phyloP scores from a whole-genome alignment of 53 echinoderm and acorn worm species.

The Apostichopus leukothele region DNA sequence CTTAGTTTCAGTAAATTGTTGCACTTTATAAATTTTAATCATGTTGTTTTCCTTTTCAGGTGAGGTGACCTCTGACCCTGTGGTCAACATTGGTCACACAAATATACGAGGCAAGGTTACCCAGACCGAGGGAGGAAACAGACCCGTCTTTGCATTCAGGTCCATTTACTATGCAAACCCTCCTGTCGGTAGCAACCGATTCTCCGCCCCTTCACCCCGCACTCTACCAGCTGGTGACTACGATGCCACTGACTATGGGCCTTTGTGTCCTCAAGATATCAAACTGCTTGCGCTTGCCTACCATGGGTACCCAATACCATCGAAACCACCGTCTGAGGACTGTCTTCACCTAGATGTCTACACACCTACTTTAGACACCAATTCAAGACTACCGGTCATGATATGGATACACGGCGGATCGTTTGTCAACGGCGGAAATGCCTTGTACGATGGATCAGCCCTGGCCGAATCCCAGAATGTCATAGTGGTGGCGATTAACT shows the following conservation, averaged over 20 bases:
- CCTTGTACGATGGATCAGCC: slow-evolving; percentile 72
- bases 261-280: slow-evolving; percentile 73
- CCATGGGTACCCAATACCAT: slow-evolving; percentile 49
- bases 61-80: slow-evolving; percentile 31
- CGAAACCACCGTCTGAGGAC: slow-evolving; percentile 63
- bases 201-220: slow-evolving; percentile 65
- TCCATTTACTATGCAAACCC: slow-evolving; percentile 78
- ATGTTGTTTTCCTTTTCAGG: background rate
- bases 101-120: slow-evolving; percentile 53
- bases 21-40: too few relatives aligned
- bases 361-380: slow-evolving; percentile 64
- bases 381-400: slow-evolving; percentile 71
- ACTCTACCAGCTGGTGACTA: slow-evolving; percentile 54
- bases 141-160: slow-evolving; percentile 73
- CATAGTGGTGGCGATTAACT: slow-evolving; percentile 78
- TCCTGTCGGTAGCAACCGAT: slow-evolving; percentile 70
- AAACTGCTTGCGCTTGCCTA: slow-evolving; percentile 27
- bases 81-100: slow-evolving; percentile 68
- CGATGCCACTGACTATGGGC: slow-evolving; percentile 80
- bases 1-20: too few relatives aligned
- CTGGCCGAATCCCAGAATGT: slow-evolving; percentile 80
- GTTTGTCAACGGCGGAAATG: slow-evolving; percentile 64
- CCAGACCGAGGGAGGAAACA: slow-evolving; percentile 47
- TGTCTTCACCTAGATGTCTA: slow-evolving; percentile 83
- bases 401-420: slow-evolving; percentile 83